Evolutionary conservation across 2,888 invertebrate species (phyloP).

Genomic region (Myopa testacea): DNA sequence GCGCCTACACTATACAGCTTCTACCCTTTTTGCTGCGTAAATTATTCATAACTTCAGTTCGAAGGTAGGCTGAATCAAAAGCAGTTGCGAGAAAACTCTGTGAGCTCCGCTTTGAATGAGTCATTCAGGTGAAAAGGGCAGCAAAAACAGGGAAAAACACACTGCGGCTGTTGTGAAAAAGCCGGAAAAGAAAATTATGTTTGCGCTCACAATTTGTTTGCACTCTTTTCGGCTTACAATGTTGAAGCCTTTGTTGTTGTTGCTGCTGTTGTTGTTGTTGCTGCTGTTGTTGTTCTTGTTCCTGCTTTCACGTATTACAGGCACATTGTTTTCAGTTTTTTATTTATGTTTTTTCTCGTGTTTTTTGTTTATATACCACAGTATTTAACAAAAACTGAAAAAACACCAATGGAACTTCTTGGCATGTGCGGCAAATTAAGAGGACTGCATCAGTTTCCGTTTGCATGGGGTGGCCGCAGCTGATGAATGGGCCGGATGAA

Average conservation of each 20-base stretch:
- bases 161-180: conserved; percentile 49
- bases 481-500: conserved; percentile 7
- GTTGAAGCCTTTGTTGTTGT: background rate
- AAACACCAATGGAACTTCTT: conserved; percentile 8
- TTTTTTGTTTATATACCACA: conserved; percentile 37
- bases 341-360: conserved; percentile 51
- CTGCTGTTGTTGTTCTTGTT: background rate
- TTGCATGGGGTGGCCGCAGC: conserved; percentile 43
- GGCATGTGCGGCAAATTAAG: conserved; percentile 23
- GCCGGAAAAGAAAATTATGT: conserved; percentile 62
- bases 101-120: background rate
- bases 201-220: conserved; percentile 45
- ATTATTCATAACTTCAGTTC: conserved; percentile 1
- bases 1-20: background rate
- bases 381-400: background rate
- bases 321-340: conserved; percentile 1
- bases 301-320: background rate
- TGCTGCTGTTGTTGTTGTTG: background rate
- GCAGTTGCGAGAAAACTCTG: background rate
- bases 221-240: conserved; percentile 4
- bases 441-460: conserved; percentile 3
- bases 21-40: background rate
- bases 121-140: conserved; percentile 10
- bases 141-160: background rate
- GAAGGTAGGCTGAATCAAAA: background rate